Conservation (phyloP, 2,797 vertebrate genomes). For the Coluber constrictor region DNA sequence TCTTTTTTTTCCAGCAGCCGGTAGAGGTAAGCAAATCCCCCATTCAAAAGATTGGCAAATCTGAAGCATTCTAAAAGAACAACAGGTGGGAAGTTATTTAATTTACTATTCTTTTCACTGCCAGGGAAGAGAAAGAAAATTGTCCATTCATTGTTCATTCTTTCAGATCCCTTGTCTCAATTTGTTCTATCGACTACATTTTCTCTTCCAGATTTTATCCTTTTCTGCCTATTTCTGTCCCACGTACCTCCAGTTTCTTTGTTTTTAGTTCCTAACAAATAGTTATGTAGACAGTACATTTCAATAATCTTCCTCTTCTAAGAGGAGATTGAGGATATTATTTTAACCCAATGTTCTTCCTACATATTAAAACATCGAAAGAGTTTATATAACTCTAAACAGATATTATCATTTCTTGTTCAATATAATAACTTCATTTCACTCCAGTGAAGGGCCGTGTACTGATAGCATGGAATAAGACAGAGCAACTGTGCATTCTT, state of each 20-base stretch:
- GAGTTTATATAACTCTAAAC: not conserved
- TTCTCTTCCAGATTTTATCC: not conserved
- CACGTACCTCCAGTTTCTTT: not conserved
- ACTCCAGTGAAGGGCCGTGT: not conserved
- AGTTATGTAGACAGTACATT: not conserved
- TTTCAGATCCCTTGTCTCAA: not conserved
- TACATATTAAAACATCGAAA: not conserved
- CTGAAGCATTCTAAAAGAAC: not conserved
- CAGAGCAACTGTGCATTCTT: not conserved
- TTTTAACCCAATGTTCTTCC: not conserved
- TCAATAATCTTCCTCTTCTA: not conserved
- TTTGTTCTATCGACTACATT: no score
- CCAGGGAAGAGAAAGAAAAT: not conserved
- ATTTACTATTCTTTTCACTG: not conserved
- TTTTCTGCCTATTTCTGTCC: not conserved
- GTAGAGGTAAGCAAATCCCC: not conserved
- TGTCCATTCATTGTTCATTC: not conserved
- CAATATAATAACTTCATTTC: not conserved
- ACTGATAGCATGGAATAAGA: not conserved
- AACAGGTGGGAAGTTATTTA: not conserved
- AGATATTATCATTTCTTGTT: not conserved
- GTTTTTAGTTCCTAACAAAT: not conserved
- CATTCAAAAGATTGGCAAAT: not conserved
- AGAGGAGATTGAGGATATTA: not conserved
- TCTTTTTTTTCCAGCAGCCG: not conserved